Conservation (phyloP, 2,113 vertebrate species). For the Indri indri region DNA sequence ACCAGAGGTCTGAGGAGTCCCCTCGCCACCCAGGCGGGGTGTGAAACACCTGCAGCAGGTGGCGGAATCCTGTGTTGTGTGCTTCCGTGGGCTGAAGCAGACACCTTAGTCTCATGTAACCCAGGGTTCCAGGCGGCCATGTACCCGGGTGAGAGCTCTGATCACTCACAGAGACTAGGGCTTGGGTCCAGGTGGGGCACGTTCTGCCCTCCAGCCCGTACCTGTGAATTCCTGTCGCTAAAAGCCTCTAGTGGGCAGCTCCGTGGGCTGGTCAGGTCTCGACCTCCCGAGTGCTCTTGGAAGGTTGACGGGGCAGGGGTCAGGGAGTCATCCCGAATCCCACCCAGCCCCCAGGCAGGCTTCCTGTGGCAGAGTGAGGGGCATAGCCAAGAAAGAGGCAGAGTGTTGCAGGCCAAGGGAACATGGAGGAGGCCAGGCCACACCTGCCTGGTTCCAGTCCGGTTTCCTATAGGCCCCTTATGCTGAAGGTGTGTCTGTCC, state of each 20-base stretch:
- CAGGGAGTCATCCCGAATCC: background rate
- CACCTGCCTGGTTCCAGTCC: too few relatives aligned
- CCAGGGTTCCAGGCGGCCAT: too few relatives aligned
- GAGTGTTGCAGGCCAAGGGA: too few relatives aligned
- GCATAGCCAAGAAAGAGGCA: background rate
- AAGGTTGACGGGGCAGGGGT: background rate
- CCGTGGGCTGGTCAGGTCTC: background rate
- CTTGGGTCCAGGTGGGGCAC: fast-evolving
- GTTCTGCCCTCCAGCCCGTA: background rate
- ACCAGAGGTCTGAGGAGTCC: background rate
- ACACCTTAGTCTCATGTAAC: too few relatives aligned
- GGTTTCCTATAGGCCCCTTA: too few relatives aligned
- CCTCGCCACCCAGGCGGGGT: background rate
- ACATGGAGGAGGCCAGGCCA: too few relatives aligned
- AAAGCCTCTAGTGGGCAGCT: background rate
- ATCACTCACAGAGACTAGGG: background rate
- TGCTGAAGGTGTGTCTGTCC: background rate
- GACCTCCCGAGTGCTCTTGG: background rate
- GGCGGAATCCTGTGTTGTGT: background rate
- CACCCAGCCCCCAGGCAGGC: background rate
- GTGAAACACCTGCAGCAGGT: background rate
- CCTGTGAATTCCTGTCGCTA: background rate
- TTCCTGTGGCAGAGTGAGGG: background rate
- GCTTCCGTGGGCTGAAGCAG: background rate
- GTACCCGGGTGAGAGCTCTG: too few relatives aligned